Evolutionary conservation across 2,888 invertebrate genomes (phyloP), one percentile per base, ranked within the genome.

Genomic region (Lasioglossum zephyrum): DNA sequence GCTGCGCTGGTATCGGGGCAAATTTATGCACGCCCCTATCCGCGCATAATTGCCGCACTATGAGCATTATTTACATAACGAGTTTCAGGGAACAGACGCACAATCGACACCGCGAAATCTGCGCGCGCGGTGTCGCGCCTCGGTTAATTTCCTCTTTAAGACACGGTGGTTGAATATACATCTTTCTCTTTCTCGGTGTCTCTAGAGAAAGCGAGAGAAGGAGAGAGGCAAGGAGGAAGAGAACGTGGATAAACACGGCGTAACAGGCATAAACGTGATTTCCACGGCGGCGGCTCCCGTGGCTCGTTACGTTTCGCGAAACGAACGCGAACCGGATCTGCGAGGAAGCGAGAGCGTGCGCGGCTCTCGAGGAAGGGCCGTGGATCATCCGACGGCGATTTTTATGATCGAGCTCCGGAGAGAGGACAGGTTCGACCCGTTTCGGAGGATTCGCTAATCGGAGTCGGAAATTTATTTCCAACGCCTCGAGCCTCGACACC

Each of bases 31-130:
- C 82, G 86, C 86, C 79, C 79, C 60, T 72, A 69, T 73, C 76
- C 73, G 47, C 78, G 63, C 31, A 79, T 86, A 87, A 87, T 83
- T 83, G 77, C 69, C 73, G 63, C 39, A 70, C 81, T 76, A 86
- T 72, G 74, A 81, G 63, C 63, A 77, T 83, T 81, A 86, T 86
- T 83, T 82, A 79, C 86, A 81, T 86, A 87, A 87, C 87, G 49
- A 81, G 87, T 86, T 86, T 63, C 70, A 82, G 78, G 26, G 69
- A 82, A 80, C 78, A 80, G 86, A 80, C 80, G 69, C 26, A 60
- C 60, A 47, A 66, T 9, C 63, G 74, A 73, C 72, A 53, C 5
- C 73, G 76, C 53, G 63, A 78, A 78, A 81, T 81, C 60, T 36
- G 22, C 70, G 63, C 60, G 69, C 39, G 41, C 41, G 41, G n/a